Base-by-base conservation (phyloP, 2,113 vertebrate genomes). In the Datnioides undecimradiatus region DNA sequence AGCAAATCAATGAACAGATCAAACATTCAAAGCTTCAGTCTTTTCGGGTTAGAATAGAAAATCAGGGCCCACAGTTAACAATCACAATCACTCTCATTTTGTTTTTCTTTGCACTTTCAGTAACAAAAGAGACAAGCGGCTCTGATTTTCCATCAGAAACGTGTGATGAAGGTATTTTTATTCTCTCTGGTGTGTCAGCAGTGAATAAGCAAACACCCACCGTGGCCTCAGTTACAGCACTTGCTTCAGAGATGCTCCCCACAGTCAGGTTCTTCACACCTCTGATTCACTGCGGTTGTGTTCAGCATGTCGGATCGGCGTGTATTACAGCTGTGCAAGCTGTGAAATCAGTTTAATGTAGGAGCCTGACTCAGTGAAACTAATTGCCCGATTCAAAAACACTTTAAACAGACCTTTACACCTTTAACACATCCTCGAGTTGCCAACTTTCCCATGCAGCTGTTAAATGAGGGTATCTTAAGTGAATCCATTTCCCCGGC, bases 401-500 rank as follows among this genome's bases (percentile, higher is more conserved):
- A 54, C 34, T 34, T 49, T 2, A 43, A 69, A 45, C 19, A 52
- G 58, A 64, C 21, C 31, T n/a, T 52, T 2, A 34, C 45, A 46
- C n/a, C 4, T 58, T 52, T 17, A 67, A 52, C 54, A 33, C 66
- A 7, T 72, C 59, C 12, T 3, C 0, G 3, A 13, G 12, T 51
- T 38, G 13, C 16, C 13, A 2, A 41, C 51, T 77, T 55, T 84
- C 70, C 49, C 73, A 59, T 29, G 66, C 73, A 71, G 60, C 68
- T 43, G 19, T 66, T 74, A 83, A 92, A 90, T 63, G 57, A 87
- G 45, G 52, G 40, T 55, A 73, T 85, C 81, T 83, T 84, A 54
- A 90, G 68, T 72, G 64, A 84, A 74, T 86, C 73, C 69, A 81
- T 73, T 92, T 92, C 86, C 87, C 76, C 43, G 31, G n/a, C 27